phyloP scores from a whole-genome alignment of 1,140 invertebrate genomes.

The Sinella curviseta region DNA sequence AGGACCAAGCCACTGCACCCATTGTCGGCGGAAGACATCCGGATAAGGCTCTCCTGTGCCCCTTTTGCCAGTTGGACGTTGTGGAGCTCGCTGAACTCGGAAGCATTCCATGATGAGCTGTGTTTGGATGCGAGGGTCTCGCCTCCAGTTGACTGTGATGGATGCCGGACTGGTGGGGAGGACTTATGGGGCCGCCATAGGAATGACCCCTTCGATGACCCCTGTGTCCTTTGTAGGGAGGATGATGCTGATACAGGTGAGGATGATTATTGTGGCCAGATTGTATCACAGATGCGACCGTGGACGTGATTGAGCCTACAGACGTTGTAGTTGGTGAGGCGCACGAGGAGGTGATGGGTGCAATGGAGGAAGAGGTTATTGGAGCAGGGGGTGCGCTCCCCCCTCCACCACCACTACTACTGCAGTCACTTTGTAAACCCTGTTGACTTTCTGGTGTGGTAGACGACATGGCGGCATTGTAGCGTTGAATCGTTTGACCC shows the following conservation, averaged over 20 bases:
- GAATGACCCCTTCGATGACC: slow-evolving; percentile 48
- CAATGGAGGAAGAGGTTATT: not conserved
- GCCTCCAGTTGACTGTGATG: slow-evolving; percentile 46
- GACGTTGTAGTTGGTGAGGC: not conserved
- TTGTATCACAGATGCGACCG: slow-evolving; percentile 20
- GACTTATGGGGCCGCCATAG: slow-evolving; percentile 43
- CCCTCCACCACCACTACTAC: not conserved
- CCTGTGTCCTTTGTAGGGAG: slow-evolving; percentile 41
- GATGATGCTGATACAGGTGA: not conserved
- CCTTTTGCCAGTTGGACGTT: slow-evolving; percentile 38
- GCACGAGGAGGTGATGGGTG: not conserved
- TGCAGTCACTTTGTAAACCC: slow-evolving; percentile 3
- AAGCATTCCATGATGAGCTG: slow-evolving; percentile 33
- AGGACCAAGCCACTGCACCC: slow-evolving; percentile 49
- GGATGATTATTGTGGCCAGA: not conserved
- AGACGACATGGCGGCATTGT: slow-evolving; percentile 11
- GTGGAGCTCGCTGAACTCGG: slow-evolving; percentile 32
- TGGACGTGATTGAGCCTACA: slow-evolving; percentile 19
- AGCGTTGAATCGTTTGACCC: slow-evolving; percentile 26
- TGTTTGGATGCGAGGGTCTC: slow-evolving; percentile 48
- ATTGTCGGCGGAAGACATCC: slow-evolving; percentile 48
- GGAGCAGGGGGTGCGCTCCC: not conserved
- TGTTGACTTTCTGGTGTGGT: slow-evolving; percentile 29
- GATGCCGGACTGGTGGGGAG: slow-evolving; percentile 29
- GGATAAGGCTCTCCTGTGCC: slow-evolving; percentile 47